phyloP scores from a whole-genome alignment of 1,140 invertebrate genomes.

The Drosophila subobscura region DNA sequence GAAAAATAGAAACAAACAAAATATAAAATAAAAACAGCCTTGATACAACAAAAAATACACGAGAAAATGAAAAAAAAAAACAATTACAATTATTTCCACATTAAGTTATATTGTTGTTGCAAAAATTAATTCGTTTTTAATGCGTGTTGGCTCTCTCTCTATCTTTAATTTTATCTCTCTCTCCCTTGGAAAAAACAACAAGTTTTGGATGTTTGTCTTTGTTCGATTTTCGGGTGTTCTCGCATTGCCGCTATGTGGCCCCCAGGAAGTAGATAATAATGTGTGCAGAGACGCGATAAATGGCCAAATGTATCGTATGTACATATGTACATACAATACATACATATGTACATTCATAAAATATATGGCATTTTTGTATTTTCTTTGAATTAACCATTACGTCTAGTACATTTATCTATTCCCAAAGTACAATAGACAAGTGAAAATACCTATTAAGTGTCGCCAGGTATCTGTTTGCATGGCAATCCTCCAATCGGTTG shows the following conservation, averaged over 20 bases:
- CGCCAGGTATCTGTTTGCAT: too few relatives aligned
- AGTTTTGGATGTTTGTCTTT: conserved; percentile 13
- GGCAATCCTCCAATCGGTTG: too few relatives aligned
- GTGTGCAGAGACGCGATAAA: conserved; percentile 26
- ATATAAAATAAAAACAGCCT: conserved; percentile 18
- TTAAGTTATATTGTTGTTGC: conserved; percentile 27
- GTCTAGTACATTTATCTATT: conserved; percentile 5
- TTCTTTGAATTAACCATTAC: background rate
- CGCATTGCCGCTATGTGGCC: conserved; percentile 9
- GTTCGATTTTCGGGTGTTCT: conserved; percentile 5
- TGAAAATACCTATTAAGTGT: too few relatives aligned
- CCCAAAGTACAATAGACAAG: too few relatives aligned
- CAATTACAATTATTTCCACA: conserved; percentile 47
- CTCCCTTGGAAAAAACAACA: conserved; percentile 7
- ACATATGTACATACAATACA: conserved; percentile 9
- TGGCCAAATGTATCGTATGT: conserved; percentile 7
- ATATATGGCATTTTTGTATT: background rate
- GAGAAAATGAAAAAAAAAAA: conserved; percentile 4
- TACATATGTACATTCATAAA: conserved; percentile 8
- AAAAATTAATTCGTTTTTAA: conserved; percentile 47
- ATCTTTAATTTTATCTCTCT: background rate
- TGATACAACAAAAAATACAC: conserved; percentile 3
- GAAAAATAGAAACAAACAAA: conserved; percentile 1
- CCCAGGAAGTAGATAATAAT: conserved; percentile 41
- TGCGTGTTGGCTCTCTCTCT: background rate